Evolutionary conservation across 2,113 vertebrate genomes (phyloP).

Genomic region (Aspiorhynchus laticeps): DNA sequence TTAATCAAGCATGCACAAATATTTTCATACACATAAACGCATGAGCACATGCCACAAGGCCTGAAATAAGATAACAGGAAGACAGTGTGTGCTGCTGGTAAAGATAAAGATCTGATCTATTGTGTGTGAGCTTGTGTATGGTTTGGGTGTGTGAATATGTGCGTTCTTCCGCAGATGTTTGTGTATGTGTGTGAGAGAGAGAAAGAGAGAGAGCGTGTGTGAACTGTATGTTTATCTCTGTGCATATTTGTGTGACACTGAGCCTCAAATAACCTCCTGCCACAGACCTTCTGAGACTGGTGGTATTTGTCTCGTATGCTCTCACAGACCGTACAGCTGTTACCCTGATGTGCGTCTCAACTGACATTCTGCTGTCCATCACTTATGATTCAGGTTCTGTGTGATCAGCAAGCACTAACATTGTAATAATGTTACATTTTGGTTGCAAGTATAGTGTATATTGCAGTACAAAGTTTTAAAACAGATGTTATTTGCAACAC

Average conservation of each 20-base stretch:
- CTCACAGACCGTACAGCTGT: not conserved
- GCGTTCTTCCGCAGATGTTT: conserved; percentile 5
- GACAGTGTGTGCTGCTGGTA: conserved; percentile 29
- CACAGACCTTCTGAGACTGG: not conserved
- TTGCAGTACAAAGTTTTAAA: not conserved
- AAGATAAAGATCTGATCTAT: conserved; percentile 54
- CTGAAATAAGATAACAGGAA: conserved; percentile 57
- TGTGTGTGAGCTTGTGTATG: conserved; percentile 35
- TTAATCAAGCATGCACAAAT: not conserved
- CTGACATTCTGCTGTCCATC: not conserved
- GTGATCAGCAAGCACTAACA: not conserved
- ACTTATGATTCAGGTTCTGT: not conserved
- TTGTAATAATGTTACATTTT: not conserved
- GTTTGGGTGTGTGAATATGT: conserved; percentile 42
- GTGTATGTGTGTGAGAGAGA: not conserved
- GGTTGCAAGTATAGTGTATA: not conserved
- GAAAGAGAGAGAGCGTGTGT: not conserved
- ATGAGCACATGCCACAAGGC: conserved; percentile 39
- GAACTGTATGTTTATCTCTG: conserved; percentile 12
- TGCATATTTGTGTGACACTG: conserved; percentile 41
- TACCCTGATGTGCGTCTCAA: conserved; percentile 11
- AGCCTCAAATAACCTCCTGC: conserved; percentile 45
- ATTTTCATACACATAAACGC: not conserved
- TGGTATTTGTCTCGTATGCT: not conserved
- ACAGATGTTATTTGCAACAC: not conserved